Conservation (phyloP, 2,113 vertebrate genomes). For the Tragelaphus buxtoni region DNA sequence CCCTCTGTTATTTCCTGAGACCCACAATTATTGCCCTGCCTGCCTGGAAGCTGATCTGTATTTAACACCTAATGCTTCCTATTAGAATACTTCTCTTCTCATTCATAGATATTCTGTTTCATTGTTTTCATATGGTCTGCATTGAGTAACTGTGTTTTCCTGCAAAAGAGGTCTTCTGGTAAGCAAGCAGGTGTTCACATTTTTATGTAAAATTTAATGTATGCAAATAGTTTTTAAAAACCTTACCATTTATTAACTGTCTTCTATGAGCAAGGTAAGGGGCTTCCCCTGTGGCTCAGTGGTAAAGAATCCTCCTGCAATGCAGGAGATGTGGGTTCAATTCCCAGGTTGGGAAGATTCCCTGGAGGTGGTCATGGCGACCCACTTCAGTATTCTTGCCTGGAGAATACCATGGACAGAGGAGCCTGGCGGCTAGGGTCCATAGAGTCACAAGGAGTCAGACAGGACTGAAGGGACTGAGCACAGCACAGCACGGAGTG, state of each 20-base stretch:
- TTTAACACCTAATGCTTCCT: not conserved
- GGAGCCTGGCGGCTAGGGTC: not conserved
- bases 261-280: not conserved
- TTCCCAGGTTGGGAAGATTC: not conserved
- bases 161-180: not conserved
- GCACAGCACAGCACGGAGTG: not conserved
- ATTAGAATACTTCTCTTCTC: not conserved
- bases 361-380: not conserved
- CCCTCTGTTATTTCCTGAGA: not conserved
- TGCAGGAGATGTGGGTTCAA: not conserved
- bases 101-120: not conserved
- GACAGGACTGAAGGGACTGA: not conserved
- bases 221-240: not conserved
- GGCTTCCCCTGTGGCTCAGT: not conserved
- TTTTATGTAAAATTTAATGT: not conserved
- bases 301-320: not conserved
- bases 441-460: not conserved
- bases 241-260: not conserved
- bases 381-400: not conserved
- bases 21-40: not conserved
- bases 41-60: not conserved
- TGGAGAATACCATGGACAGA: not conserved
- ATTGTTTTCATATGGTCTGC: not conserved
- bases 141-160: not conserved
- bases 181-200: not conserved